phyloP scores from a whole-genome alignment of 2,888 invertebrate genomes.

The Phasia obesa region DNA sequence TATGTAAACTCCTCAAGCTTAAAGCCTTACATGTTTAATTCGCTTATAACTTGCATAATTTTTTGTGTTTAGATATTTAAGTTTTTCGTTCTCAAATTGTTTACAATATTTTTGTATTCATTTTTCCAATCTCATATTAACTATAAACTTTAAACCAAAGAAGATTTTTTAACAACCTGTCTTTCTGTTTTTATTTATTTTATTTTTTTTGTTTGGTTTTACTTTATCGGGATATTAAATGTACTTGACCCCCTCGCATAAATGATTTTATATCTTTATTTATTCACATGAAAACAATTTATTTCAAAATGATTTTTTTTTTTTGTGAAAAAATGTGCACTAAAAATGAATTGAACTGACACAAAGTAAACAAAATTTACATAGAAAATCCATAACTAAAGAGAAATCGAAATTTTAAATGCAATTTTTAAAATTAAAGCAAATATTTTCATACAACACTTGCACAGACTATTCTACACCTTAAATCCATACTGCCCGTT shows the following conservation, averaged over 20 bases:
- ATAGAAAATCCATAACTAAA: constrained; percentile 27
- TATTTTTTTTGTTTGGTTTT: not conserved
- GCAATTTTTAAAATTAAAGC: constrained; percentile 38
- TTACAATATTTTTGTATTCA: too few relatives aligned
- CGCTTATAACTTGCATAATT: too few relatives aligned
- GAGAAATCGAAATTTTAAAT: constrained; percentile 45
- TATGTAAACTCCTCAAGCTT: too few relatives aligned
- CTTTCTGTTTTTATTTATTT: not conserved
- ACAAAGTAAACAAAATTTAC: constrained; percentile 46
- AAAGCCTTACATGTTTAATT: too few relatives aligned
- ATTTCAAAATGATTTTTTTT: not conserved
- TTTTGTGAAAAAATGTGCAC: not conserved
- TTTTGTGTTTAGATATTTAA: too few relatives aligned
- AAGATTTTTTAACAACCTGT: constrained; percentile 12
- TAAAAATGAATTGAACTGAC: constrained; percentile 38
- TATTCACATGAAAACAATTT: not conserved
- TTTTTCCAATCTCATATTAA: too few relatives aligned
- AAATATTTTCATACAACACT: constrained; percentile 28
- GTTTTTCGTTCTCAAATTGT: too few relatives aligned
- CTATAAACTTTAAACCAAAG: not conserved
- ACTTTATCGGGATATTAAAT: not conserved
- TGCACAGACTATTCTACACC: not conserved
- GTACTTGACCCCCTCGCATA: constrained; percentile 24
- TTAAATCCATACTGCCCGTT: not conserved
- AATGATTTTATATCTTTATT: not conserved